Evolutionary conservation across 2,888 invertebrate genomes (phyloP), one percentile per base, ranked within the genome.

Genomic region (Eristalinus aeneus): DNA sequence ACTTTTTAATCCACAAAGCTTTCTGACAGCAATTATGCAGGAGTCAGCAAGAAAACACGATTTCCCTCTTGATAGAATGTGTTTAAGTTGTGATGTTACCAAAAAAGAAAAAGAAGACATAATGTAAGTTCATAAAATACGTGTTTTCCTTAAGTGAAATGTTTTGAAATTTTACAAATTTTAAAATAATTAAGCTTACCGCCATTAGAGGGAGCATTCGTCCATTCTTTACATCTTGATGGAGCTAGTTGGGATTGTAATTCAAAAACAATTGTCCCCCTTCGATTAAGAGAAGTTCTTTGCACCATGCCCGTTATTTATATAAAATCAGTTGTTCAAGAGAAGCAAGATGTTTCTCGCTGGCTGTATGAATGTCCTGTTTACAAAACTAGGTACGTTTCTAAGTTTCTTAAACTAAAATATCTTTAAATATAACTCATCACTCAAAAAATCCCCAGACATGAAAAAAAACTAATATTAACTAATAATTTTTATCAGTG

Each of bases 21-120:
- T 99, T 93, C 94, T 99, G 72, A 99, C 98, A 0, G 98, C 98
- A 78, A 98, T 99, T 90, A 98, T 98, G 98, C 99, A 99, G 93
- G 98, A 97, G 93, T 98, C 98, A 83, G 98, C 98, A 0, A 94
- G 98, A 32, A 98, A 97, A 93, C 98, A 98, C 92, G 98, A 98
- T 93, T 97, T 98, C 95, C 98, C 98, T 0, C 94, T 99, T 87
- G 98, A 99, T 93, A 97, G 97, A 92, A 98, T 99, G 98, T 97
- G 97, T 90, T 94, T 98, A 77, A 96, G 97, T 91, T 98, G 98
- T 90, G 98, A 99, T 90, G 98, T 99, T 73, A 98, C 98, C 34
- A 98, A 98, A 92, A 98, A 97, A 91, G 94, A 93, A 61, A 95
- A 96, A 89, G 96, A 97, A 85, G 98, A 98, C 90, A 96, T 98